Evolutionary conservation across 2,888 invertebrate species (phyloP).

Genomic region (Metellina segmentata): DNA sequence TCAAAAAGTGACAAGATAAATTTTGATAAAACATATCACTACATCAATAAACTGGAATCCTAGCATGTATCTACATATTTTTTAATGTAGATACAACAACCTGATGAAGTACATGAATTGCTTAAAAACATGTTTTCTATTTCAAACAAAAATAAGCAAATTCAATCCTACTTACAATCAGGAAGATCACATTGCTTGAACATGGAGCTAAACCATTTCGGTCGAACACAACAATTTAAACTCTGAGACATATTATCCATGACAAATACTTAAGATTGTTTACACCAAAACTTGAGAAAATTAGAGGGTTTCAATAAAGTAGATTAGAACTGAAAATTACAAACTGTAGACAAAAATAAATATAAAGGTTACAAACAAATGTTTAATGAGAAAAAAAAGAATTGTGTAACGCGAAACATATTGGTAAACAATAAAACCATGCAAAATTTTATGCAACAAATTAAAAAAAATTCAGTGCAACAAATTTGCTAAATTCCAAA

Average conservation of each 20-base stretch:
- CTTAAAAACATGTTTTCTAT: neutral
- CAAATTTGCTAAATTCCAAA: constrained; percentile 78
- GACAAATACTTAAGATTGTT: neutral
- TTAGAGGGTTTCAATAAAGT: neutral
- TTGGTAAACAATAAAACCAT: constrained; percentile 4
- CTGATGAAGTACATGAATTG: neutral
- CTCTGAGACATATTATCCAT: constrained; percentile 63
- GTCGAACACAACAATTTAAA: constrained; percentile 77
- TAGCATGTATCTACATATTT: too few relatives aligned
- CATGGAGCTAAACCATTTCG: constrained; percentile 77
- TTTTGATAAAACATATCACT: neutral
- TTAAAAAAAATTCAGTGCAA: constrained; percentile 61
- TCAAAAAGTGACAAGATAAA: constrained; percentile 8
- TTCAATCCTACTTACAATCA: constrained; percentile 75
- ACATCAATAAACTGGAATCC: neutral
- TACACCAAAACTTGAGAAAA: neutral
- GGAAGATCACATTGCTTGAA: constrained; percentile 77
- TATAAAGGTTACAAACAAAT: neutral
- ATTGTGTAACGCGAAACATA: constrained; percentile 35
- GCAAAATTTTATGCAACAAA: neutral
- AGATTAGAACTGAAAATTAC: neutral
- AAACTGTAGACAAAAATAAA: neutral
- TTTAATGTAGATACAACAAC: too few relatives aligned
- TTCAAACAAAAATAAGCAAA: neutral
- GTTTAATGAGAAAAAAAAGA: neutral